A percentile compares a stretch with the other conserved stretches of the same genome.
Evolutionary conservation across 2,888 invertebrate species (phyloP).

Genomic region (Cryptosula pallasiana): DNA sequence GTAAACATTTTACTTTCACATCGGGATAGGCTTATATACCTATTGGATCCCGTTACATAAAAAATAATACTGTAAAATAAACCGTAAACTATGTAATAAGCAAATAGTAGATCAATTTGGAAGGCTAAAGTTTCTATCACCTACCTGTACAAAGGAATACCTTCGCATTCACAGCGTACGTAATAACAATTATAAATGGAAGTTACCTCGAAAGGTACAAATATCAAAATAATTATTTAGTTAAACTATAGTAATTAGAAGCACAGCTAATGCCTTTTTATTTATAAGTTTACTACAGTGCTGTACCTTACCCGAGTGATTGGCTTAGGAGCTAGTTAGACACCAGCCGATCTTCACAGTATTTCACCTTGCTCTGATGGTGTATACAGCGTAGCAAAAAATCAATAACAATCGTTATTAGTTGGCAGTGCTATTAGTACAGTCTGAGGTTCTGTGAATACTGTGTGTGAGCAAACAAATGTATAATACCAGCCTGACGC

Average conservation of each 20-base stretch:
- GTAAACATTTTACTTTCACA: background rate
- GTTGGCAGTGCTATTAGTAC: background rate
- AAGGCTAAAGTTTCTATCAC: no score
- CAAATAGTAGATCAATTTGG: no score
- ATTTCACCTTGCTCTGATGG: background rate
- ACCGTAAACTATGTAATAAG: no score
- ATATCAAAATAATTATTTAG: no score
- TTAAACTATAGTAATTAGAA: no score
- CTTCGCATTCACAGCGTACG: no score
- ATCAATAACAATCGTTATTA: constrained; percentile 19
- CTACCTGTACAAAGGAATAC: no score
- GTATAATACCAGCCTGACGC: background rate
- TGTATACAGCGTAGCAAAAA: background rate
- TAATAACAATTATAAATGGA: no score
- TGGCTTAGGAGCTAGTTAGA: background rate
- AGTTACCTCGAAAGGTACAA: no score
- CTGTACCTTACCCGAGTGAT: no score
- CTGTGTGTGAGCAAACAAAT: background rate
- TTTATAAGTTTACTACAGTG: no score
- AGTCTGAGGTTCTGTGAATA: background rate
- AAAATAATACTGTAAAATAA: background rate
- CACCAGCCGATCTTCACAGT: background rate
- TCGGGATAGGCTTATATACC: background rate
- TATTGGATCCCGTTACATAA: background rate
- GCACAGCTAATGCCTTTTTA: no score